Base-by-base conservation (phyloP, 2,888 invertebrate species). In the Molorchus minor region DNA sequence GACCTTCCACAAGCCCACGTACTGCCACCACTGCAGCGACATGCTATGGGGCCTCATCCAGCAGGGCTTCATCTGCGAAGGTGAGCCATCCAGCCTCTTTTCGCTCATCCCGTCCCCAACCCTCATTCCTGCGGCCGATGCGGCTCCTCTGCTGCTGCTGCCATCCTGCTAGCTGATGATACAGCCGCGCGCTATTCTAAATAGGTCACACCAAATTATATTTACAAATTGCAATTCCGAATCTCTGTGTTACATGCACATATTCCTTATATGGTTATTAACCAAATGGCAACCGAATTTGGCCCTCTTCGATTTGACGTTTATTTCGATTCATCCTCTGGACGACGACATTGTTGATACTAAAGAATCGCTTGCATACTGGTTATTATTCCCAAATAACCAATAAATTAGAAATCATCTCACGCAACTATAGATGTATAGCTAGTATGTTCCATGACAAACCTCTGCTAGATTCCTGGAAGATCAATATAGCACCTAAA, bases 21-120 rank as follows among this genome's bases (percentile, higher is more conserved):
- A 98, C 87, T 99, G 99, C 87, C 98, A 99, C 87, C 97, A 98
- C 87, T 99, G 99, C 88, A 96, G 97, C 83, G 99, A 99, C 85
- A 92, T 98, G 89, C 91, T 99, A 81, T 99, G 99, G 99, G 98
- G 98, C 83, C 91, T 98, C 85, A 96, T 98, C 83, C 96, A 97
- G 84, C 98, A 98, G 87, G 99, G 98, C 85, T 97, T 94, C 88
- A 94, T 96, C 83, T 99, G 99, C 88, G 98, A 98, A 94, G 97
- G 98, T 98, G 85, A 84, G 85, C 52, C 36, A 44, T 16, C 25
- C 54, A 41, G 45, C 40, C 46, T 45, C 25, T 44, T 21, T 46
- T 13, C 43, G 12, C 13, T 47, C 29, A 35, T 46, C 49, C 43
- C 46, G 13, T 45, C 54, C 33, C 40, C 30, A 29, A 33, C 57